These are phyloP conservation scores for Heteronetta atricapilla DNA, from an alignment of 2,113 vertebrate genomes.

Conservation along the genomic window DNA sequence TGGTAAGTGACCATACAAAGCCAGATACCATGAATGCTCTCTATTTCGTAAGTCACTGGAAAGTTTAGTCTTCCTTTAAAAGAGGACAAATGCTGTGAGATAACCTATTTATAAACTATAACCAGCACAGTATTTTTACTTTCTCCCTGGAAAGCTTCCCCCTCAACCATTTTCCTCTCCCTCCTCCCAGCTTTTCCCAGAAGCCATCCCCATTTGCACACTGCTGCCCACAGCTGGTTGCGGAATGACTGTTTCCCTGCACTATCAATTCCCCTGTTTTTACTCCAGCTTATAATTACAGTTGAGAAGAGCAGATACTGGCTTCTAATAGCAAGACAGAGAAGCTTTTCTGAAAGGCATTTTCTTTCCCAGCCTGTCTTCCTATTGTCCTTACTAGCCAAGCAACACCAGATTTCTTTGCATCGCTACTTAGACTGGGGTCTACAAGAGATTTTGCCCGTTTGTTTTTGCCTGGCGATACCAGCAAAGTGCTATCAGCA, in stretches of 20 bases:
- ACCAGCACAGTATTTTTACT: not conserved
- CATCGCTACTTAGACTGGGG: not conserved
- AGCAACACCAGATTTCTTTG: not conserved
- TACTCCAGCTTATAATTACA: not conserved
- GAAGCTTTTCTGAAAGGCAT: not conserved
- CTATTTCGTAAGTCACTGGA: not conserved
- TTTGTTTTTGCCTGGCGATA: not conserved
- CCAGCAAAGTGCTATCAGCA: not conserved
- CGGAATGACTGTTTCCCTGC: not conserved
- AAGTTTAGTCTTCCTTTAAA: not conserved
- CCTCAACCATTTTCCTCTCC: not conserved
- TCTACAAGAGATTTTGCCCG: not conserved
- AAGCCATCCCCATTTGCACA: not conserved
- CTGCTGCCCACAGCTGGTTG: not conserved
- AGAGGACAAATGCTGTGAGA: not conserved
- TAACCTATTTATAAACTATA: not conserved
- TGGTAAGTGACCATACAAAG: not conserved
- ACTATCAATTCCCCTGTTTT: not conserved
- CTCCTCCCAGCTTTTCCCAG: not conserved
- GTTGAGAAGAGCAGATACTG: not conserved
- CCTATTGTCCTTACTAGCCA: not conserved
- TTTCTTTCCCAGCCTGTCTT: not conserved
- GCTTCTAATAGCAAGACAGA: not conserved
- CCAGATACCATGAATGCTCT: not conserved
- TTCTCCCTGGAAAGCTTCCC: not conserved